Percentiles rank a stretch among this genome's conserved stretches.
These are phyloP conservation scores for Serilophus lunatus DNA, from an alignment of 2,113 vertebrate genomes.

Conservation along the genomic window DNA sequence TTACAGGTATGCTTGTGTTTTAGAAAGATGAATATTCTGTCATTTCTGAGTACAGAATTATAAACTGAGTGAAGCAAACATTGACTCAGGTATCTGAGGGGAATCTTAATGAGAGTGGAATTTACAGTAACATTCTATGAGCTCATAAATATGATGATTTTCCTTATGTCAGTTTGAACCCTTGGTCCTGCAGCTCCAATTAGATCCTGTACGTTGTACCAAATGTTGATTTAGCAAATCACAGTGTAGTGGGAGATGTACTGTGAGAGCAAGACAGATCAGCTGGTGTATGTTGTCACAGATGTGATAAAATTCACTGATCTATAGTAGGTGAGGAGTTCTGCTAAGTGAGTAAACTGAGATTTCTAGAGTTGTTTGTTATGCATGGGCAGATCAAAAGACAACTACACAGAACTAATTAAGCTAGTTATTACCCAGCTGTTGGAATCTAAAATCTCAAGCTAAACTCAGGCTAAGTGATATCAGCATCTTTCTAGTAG, in stretches of 20 bases:
- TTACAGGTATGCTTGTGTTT: conserved; percentile 82
- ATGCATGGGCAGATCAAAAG: not conserved
- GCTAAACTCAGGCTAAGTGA: not conserved
- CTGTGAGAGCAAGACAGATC: not conserved
- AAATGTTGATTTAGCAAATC: not conserved
- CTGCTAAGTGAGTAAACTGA: not conserved
- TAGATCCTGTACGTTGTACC: not conserved
- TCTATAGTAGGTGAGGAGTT: not conserved
- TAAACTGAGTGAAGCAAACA: not conserved
- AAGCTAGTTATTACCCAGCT: not conserved
- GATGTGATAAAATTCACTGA: not conserved
- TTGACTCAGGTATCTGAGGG: not conserved
- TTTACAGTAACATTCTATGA: not conserved
- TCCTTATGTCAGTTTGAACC: not conserved
- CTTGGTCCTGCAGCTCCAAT: not conserved
- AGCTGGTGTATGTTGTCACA: not conserved
- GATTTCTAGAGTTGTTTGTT: not conserved
- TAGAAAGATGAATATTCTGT: not conserved
- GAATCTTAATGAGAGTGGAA: not conserved
- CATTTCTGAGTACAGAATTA: not conserved
- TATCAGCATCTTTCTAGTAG: not conserved
- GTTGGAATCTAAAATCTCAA: not conserved
- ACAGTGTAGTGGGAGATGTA: not conserved
- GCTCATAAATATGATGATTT: not conserved
- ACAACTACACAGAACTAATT: not conserved